These are phyloP conservation scores for Prinia subflava DNA, from an alignment of 2,113 vertebrate genomes.

Conservation along the genomic window DNA sequence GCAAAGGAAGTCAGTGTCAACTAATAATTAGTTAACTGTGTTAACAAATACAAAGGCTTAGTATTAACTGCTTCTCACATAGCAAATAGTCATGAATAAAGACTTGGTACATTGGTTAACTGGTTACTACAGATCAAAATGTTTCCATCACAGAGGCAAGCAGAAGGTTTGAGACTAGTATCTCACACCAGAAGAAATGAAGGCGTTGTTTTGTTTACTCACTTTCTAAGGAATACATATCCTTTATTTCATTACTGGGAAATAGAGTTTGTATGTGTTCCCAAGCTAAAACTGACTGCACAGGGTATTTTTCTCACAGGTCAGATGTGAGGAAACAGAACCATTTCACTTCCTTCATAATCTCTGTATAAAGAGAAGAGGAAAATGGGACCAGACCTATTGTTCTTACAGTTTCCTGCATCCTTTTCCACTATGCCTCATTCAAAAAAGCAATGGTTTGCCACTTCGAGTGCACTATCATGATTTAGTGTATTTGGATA, in stretches of 20 bases:
- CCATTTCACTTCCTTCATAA: constrained; percentile 49
- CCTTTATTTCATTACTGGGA: constrained; percentile 17
- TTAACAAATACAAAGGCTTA: not conserved
- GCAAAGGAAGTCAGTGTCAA: not conserved
- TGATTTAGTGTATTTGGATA: not conserved
- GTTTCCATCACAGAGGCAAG: not conserved
- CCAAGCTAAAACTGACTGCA: constrained; percentile 33
- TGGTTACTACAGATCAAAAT: not conserved
- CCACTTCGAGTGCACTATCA: not conserved
- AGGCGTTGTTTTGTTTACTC: not conserved
- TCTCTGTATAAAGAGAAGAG: constrained; percentile 38
- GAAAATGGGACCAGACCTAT: constrained; percentile 53
- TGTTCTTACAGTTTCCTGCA: constrained; percentile 55
- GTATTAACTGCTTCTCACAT: not conserved
- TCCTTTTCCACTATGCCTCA: not conserved
- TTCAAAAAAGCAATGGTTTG: not conserved
- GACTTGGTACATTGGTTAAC: not conserved
- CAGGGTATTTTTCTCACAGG: constrained; percentile 41
- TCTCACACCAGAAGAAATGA: not conserved
- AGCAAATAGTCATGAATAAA: not conserved
- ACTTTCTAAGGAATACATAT: constrained; percentile 10
- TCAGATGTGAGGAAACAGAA: constrained; percentile 59
- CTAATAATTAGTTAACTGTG: not conserved
- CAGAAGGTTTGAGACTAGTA: not conserved
- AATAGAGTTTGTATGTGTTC: not conserved